A percentile compares a stretch with the other conserved stretches of the same genome.
Conservation (phyloP, 1,140 invertebrate species). For the Pseudomyrmex cubaensis region DNA sequence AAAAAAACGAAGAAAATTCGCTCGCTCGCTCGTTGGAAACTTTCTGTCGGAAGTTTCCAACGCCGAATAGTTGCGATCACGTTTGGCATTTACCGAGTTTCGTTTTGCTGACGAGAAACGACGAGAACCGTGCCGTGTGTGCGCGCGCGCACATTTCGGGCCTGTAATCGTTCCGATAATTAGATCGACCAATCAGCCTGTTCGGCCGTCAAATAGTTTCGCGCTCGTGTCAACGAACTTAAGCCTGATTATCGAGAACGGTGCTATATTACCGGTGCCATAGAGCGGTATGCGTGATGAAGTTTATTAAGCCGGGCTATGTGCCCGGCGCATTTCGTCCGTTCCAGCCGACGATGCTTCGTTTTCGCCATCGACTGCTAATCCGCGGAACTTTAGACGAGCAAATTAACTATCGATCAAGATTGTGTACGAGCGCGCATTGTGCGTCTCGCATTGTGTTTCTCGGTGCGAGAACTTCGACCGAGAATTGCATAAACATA, state of each 20-base stretch:
- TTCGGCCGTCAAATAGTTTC: slow-evolving; percentile 74
- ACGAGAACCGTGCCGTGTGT: neutral
- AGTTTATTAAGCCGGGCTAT: slow-evolving; percentile 74
- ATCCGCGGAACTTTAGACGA: slow-evolving; percentile 26
- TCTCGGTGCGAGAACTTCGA: too few relatives aligned
- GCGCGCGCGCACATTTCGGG: slow-evolving; percentile 23
- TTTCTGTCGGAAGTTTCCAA: slow-evolving; percentile 12
- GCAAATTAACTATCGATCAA: slow-evolving; percentile 38
- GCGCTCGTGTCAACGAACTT: slow-evolving; percentile 76
- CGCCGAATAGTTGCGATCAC: slow-evolving; percentile 34
- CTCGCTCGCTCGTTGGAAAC: slow-evolving; percentile 10
- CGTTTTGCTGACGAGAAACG: slow-evolving; percentile 23
- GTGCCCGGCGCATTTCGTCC: slow-evolving; percentile 56
- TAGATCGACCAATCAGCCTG: slow-evolving; percentile 76
- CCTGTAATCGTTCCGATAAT: slow-evolving; percentile 72
- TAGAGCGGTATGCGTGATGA: slow-evolving; percentile 76
- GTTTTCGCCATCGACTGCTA: neutral
- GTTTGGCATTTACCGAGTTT: slow-evolving; percentile 40
- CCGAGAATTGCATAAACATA: too few relatives aligned
- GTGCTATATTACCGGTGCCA: slow-evolving; percentile 71
- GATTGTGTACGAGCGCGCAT: neutral
- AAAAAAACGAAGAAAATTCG: slow-evolving; percentile 25
- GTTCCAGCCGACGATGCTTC: neutral
- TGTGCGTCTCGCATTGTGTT: too few relatives aligned
- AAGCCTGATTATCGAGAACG: slow-evolving; percentile 77